These are phyloP conservation scores for Saccopteryx leptura DNA, from an alignment of 2,113 vertebrate species.

Conservation along the genomic window DNA sequence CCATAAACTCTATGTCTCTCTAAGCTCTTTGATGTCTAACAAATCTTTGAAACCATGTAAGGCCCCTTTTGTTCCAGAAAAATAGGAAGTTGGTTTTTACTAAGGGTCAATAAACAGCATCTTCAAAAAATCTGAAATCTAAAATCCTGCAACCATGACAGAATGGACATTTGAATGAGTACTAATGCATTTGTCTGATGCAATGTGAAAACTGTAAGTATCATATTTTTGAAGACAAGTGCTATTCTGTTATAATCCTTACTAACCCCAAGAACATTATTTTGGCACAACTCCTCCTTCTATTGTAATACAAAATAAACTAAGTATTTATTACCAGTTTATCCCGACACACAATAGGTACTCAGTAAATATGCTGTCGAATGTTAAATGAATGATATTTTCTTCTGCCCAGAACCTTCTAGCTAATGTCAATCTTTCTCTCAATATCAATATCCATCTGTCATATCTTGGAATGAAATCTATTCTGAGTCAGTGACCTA, in stretches of 20 bases:
- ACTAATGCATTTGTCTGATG: constrained; percentile 56
- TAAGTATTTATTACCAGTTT: constrained; percentile 75
- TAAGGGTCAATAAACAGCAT: constrained; percentile 68
- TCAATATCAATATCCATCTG: constrained; percentile 83
- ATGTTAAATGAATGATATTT: constrained; percentile 64
- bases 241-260: constrained; percentile 27
- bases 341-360: constrained; percentile 68
- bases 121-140: constrained; percentile 64
- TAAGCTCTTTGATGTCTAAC: constrained; percentile 78
- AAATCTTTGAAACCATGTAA: constrained; percentile 79
- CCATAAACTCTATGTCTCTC: constrained; percentile 77
- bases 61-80: constrained; percentile 68
- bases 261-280: constrained; percentile 29
- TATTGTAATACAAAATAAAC: constrained; percentile 70
- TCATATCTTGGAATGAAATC: constrained; percentile 79
- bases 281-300: constrained; percentile 30
- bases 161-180: constrained; percentile 47
- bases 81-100: constrained; percentile 73
- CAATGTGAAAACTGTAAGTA: constrained; percentile 56
- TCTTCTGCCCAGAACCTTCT: constrained; percentile 72
- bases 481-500: constrained; percentile 85
- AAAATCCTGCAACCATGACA: constrained; percentile 65
- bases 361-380: constrained; percentile 66
- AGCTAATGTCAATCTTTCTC: constrained; percentile 83
- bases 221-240: constrained; percentile 33